A percentile compares a stretch with the other conserved stretches of the same genome.
These are phyloP conservation scores for Teleopsis dalmanni DNA, from an alignment of 1,140 invertebrate species.

Conservation along the genomic window DNA sequence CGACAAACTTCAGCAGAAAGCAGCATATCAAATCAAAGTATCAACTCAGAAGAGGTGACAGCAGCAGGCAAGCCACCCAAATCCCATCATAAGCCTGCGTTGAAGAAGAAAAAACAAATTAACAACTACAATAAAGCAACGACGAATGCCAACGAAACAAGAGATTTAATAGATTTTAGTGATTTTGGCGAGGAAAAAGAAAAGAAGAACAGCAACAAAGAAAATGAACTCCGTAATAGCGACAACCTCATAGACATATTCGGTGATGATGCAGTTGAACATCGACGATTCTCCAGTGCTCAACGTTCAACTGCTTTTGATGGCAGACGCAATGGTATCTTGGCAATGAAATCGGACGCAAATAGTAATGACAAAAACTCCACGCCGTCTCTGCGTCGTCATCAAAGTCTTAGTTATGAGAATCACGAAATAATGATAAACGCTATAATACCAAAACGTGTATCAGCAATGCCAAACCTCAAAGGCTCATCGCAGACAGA, in stretches of 20 bases:
- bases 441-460: slow-evolving; percentile 7
- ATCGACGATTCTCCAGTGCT: slow-evolving; percentile 32
- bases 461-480: slow-evolving; percentile 13
- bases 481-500: slow-evolving; percentile 14
- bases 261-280: slow-evolving; percentile 23
- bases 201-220: slow-evolving; percentile 9
- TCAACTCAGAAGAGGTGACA: slow-evolving; percentile 30
- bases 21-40: slow-evolving; percentile 41
- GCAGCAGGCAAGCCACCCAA: slow-evolving; percentile 10
- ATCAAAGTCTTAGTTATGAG: slow-evolving; percentile 41
- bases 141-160: slow-evolving; percentile 6
- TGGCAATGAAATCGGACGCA: slow-evolving; percentile 18
- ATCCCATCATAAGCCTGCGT: slow-evolving; percentile 18
- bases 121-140: slow-evolving; percentile 2
- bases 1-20: slow-evolving; percentile 42
- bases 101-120: slow-evolving; percentile 28
- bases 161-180: slow-evolving; percentile 38
- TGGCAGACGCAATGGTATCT: slow-evolving; percentile 37
- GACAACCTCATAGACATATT: slow-evolving; percentile 24
- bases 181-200: slow-evolving; percentile 35
- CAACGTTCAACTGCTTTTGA: slow-evolving; percentile 33
- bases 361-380: background rate
- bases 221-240: slow-evolving; percentile 16
- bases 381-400: slow-evolving; percentile 20
- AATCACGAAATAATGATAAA: slow-evolving; percentile 40